Percentiles rank a stretch among this genome's conserved stretches.
These are phyloP conservation scores for Drosophila kohkoa DNA, from an alignment of 1,140 invertebrate species.

Conservation along the genomic window DNA sequence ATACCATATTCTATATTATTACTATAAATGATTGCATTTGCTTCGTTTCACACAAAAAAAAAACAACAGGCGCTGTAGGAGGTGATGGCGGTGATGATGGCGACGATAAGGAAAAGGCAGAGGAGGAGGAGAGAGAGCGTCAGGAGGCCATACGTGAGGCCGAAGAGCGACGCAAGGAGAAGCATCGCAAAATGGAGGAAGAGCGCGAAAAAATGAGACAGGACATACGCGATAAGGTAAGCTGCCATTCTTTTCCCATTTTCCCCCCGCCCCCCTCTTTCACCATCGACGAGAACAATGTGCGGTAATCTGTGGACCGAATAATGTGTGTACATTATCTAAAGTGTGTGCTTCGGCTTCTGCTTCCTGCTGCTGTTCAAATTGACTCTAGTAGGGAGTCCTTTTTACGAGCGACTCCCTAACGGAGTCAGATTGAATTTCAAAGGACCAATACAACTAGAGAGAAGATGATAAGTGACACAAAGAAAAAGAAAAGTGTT, in stretches of 20 bases:
- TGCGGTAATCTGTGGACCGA: conserved; percentile 4
- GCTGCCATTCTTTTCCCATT: conserved; percentile 1
- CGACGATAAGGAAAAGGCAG: conserved; percentile 97
- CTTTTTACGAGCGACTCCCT: conserved; percentile 95
- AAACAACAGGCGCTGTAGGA: conserved; percentile 92
- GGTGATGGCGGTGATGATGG: conserved; percentile 95
- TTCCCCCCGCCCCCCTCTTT: neutral
- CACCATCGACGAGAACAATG: conserved; percentile 15
- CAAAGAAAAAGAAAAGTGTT: conserved; percentile 32
- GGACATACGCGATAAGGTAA: conserved; percentile 98
- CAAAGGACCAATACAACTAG: conserved; percentile 62
- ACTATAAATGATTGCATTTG: conserved; percentile 5
- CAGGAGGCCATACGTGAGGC: conserved; percentile 96
- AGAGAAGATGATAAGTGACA: conserved; percentile 9
- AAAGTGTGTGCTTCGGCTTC: conserved; percentile 11
- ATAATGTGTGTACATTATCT: conserved; percentile 22
- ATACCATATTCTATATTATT: neutral
- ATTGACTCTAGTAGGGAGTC: conserved; percentile 99
- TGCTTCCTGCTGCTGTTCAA: conserved; percentile 93
- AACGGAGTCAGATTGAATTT: conserved; percentile 97
- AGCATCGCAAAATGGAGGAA: conserved; percentile 99
- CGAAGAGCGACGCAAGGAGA: conserved; percentile 97
- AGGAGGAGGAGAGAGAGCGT: conserved; percentile 97
- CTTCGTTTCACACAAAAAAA: conserved; percentile 24
- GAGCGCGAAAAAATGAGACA: conserved; percentile 99